These are phyloP conservation scores for Iphiclides podalirius DNA, from an alignment of 2,888 invertebrate genomes.

Conservation along the genomic window DNA sequence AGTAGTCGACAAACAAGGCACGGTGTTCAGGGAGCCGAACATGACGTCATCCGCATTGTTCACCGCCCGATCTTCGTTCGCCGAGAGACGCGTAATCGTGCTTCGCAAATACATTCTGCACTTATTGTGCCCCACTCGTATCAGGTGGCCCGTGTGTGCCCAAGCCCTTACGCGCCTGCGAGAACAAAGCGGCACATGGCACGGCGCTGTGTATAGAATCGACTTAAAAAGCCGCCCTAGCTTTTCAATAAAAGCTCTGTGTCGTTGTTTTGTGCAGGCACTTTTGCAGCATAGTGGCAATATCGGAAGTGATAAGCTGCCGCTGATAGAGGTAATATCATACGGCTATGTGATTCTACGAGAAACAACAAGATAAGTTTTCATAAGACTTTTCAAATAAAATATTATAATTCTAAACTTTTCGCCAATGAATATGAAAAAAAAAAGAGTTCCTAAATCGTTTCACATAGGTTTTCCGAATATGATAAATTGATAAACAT, in stretches of 20 bases:
- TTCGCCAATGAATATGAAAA: no score
- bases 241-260: slow-evolving; percentile 36
- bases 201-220: slow-evolving; percentile 38
- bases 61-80: slow-evolving; percentile 41
- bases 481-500: no score
- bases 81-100: slow-evolving; percentile 61
- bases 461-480: no score
- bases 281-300: slow-evolving; percentile 16
- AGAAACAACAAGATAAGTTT: no score
- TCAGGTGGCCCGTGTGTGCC: slow-evolving; percentile 64
- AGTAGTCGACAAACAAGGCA: not conserved
- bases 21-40: not conserved
- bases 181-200: slow-evolving; percentile 61
- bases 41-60: slow-evolving; percentile 25
- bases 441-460: no score
- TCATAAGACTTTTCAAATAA: no score
- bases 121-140: slow-evolving; percentile 66
- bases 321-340: slow-evolving; percentile 1
- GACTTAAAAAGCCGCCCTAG: slow-evolving; percentile 37
- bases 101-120: slow-evolving; percentile 73
- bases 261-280: slow-evolving; percentile 22
- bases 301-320: slow-evolving; percentile 20
- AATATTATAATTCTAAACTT: no score
- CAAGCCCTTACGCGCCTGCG: slow-evolving; percentile 50
- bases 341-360: no score